phyloP scores from a whole-genome alignment of 2,113 vertebrate genomes.

The Euleptes europaea region DNA sequence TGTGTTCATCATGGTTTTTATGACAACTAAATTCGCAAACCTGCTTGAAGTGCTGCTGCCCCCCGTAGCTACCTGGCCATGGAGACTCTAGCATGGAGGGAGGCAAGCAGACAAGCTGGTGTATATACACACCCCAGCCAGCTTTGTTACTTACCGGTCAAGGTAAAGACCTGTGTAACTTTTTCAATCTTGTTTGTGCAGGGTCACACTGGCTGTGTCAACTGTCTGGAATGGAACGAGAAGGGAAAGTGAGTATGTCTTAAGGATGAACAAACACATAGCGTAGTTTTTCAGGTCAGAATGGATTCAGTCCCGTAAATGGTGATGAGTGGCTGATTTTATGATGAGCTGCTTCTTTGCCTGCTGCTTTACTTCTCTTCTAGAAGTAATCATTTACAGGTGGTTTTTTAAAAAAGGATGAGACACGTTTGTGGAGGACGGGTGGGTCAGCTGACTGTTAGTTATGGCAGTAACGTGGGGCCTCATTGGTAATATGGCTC shows the following conservation, averaged over 20 bases:
- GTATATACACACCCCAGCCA: too few species aligned
- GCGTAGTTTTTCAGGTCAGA: neutral
- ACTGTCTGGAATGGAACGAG: slow-evolving; percentile 99
- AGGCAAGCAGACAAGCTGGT: too few species aligned
- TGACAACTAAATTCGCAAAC: too few species aligned
- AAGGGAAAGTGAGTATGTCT: slow-evolving; percentile 91
- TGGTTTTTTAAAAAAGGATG: neutral
- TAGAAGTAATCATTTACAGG: neutral
- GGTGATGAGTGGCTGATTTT: neutral
- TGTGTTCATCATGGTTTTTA: too few species aligned
- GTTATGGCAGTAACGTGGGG: neutral
- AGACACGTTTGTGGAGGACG: neutral
- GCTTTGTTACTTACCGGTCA: neutral
- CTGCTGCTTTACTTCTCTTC: neutral
- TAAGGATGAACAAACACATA: neutral
- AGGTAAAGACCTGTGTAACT: slow-evolving; percentile 41
- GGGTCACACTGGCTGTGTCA: slow-evolving; percentile 98
- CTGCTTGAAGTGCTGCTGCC: too few species aligned
- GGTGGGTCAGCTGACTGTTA: neutral
- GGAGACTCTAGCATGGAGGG: too few species aligned
- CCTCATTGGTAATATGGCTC: neutral
- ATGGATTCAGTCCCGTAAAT: too few species aligned
- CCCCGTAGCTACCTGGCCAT: too few species aligned
- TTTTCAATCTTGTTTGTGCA: slow-evolving; percentile 58
- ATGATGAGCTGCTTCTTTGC: neutral